A percentile compares a stretch with the other conserved stretches of the same genome.
These are phyloP conservation scores for Crypturellus undulatus DNA, from an alignment of 2,113 vertebrate genomes.

Conservation along the genomic window DNA sequence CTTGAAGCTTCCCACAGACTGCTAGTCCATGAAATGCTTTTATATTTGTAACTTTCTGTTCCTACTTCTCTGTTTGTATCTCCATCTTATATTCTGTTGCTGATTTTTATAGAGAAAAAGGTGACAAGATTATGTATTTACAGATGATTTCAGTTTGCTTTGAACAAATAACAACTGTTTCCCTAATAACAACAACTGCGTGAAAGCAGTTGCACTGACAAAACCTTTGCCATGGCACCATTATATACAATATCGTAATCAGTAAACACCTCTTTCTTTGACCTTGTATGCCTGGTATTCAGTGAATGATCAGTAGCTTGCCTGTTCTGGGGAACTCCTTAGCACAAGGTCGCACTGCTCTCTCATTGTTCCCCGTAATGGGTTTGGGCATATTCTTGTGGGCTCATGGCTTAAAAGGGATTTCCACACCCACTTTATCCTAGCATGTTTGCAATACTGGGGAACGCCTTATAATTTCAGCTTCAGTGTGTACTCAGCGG, in stretches of 20 bases:
- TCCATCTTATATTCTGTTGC: conserved; percentile 45
- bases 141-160: not conserved
- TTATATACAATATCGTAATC: not conserved
- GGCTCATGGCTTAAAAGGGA: not conserved
- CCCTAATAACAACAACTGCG: not conserved
- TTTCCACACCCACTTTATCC: not conserved
- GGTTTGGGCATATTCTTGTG: not conserved
- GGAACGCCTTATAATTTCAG: not conserved
- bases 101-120: conserved; percentile 27
- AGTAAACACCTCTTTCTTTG: not conserved
- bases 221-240: not conserved
- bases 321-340: not conserved
- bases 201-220: not conserved
- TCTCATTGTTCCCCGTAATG: not conserved
- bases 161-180: not conserved
- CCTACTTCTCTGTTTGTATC: conserved; percentile 56
- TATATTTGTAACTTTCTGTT: conserved; percentile 56
- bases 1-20: conserved; percentile 29
- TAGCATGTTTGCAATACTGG: not conserved
- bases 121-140: not conserved
- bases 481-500: not conserved
- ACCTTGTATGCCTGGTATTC: not conserved
- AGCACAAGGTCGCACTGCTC: not conserved
- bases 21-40: conserved; percentile 14
- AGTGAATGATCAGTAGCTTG: not conserved